phyloP scores from a whole-genome alignment of 2,888 invertebrate genomes.

The Norana najaformis region DNA sequence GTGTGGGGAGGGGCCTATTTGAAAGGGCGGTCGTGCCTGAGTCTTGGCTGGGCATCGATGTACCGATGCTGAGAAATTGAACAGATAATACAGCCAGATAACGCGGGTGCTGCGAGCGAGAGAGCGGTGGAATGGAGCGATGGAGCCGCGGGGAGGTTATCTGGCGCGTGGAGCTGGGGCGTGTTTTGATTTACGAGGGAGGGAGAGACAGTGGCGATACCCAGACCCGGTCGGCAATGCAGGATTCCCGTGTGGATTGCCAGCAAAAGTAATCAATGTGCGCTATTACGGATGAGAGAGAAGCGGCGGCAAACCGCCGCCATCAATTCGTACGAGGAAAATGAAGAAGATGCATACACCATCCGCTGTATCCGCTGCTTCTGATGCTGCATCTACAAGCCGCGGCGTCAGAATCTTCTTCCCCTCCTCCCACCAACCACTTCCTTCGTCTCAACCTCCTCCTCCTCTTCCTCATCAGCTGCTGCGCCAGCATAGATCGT shows the following conservation, averaged over 20 bases:
- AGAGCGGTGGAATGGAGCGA: not conserved
- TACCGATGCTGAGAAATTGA: not conserved
- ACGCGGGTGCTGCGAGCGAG: not conserved
- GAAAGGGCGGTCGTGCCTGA: not conserved
- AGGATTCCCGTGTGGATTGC: slow-evolving; percentile 9
- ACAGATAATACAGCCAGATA: slow-evolving; percentile 13
- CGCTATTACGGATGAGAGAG: not conserved
- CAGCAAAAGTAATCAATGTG: slow-evolving; percentile 25
- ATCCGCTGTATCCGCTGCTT: not conserved
- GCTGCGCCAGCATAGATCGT: not conserved
- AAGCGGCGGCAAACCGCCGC: not conserved
- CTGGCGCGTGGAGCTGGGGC: slow-evolving; percentile 5
- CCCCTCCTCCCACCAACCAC: not conserved
- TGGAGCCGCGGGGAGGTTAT: slow-evolving; percentile 13
- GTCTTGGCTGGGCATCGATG: not conserved
- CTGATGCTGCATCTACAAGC: not conserved
- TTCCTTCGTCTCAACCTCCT: not conserved
- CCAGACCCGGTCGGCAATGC: not conserved
- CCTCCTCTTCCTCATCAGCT: not conserved
- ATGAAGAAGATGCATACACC: not conserved
- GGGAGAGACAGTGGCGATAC: not conserved
- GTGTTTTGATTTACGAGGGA: not conserved
- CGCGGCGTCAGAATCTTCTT: not conserved
- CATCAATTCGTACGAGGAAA: slow-evolving; percentile 14
- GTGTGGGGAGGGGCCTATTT: not conserved